Evolutionary conservation across 1,140 invertebrate genomes (phyloP).

Genomic region (Odontomachus brunneus): DNA sequence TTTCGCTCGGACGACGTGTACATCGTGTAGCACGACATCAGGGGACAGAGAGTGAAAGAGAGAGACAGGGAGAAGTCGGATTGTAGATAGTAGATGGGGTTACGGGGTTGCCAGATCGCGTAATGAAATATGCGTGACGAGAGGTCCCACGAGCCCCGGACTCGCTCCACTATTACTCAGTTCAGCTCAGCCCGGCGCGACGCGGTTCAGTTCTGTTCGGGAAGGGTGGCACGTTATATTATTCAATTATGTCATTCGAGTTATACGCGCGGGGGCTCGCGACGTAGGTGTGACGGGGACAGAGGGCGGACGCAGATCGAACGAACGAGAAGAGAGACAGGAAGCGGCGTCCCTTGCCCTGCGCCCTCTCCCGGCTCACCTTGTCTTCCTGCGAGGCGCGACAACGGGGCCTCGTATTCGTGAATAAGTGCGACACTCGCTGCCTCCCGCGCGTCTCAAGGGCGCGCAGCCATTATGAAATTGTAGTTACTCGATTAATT

Average conservation of each 20-base stretch:
- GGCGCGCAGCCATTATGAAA: conserved; percentile 81
- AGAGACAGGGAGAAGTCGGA: conserved; percentile 65
- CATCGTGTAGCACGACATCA: conserved; percentile 27
- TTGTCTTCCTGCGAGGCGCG: conserved; percentile 33
- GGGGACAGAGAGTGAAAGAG: conserved; percentile 17
- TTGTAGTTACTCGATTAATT: conserved; percentile 84
- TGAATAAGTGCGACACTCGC: conserved; percentile 23
- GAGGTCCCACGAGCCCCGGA: conserved; percentile 82
- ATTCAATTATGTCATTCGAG: conserved; percentile 85
- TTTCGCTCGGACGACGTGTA: conserved; percentile 43
- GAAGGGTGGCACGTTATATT: conserved; percentile 84
- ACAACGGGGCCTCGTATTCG: conserved; percentile 57
- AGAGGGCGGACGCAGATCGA: conserved; percentile 40
- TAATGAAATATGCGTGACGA: conserved; percentile 85
- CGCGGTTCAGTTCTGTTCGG: conserved; percentile 72
- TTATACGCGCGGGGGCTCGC: conserved; percentile 79
- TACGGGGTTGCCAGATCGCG: conserved; percentile 78
- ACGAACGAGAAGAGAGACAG: conserved; percentile 45
- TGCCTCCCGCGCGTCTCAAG: conserved; percentile 39
- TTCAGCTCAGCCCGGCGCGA: conserved; percentile 75
- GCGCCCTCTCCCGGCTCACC: not conserved
- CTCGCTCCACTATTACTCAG: conserved; percentile 81
- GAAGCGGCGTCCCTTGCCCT: conserved; percentile 47
- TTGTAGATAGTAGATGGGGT: conserved; percentile 69
- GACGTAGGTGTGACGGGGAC: conserved; percentile 70